These are phyloP conservation scores for Neodiprion pinetum DNA, from an alignment of 1,140 invertebrate species.

Conservation along the genomic window DNA sequence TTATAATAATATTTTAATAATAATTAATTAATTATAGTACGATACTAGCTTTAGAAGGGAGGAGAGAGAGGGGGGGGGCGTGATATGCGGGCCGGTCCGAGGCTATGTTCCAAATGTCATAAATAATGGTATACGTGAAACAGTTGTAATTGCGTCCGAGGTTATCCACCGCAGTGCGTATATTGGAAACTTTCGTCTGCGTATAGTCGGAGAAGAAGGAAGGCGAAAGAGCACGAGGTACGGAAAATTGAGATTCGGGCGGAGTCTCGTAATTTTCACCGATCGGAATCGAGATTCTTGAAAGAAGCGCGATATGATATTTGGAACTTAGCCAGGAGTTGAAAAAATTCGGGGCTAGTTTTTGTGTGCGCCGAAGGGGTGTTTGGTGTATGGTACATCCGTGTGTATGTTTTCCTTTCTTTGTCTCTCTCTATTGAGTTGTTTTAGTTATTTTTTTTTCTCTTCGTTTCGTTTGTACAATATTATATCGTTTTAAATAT, in stretches of 20 bases:
- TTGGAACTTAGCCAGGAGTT: not conserved
- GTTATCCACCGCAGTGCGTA: too few relatives aligned
- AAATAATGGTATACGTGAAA: not conserved
- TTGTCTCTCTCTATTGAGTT: constrained; percentile 34
- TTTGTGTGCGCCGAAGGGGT: constrained; percentile 11
- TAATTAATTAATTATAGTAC: constrained; percentile 52
- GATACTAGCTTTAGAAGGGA: constrained; percentile 51
- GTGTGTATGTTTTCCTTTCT: constrained; percentile 18
- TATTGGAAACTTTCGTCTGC: too few relatives aligned
- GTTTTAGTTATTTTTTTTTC: constrained; percentile 24
- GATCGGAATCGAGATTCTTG: not conserved
- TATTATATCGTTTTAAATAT: constrained; percentile 44
- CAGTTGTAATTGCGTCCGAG: not conserved
- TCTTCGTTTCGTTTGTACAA: constrained; percentile 36
- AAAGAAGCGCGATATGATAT: not conserved
- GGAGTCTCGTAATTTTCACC: not conserved
- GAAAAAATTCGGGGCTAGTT: not conserved
- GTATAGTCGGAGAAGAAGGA: too few relatives aligned
- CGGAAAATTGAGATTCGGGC: too few relatives aligned
- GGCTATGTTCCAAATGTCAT: constrained; percentile 52
- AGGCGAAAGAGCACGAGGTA: not conserved
- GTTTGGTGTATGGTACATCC: constrained; percentile 23
- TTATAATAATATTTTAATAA: constrained; percentile 61
- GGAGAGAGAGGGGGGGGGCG: constrained; percentile 26
- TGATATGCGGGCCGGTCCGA: constrained; percentile 47